phyloP scores from a whole-genome alignment of 2,888 invertebrate genomes.

The Agrotis segetum region DNA sequence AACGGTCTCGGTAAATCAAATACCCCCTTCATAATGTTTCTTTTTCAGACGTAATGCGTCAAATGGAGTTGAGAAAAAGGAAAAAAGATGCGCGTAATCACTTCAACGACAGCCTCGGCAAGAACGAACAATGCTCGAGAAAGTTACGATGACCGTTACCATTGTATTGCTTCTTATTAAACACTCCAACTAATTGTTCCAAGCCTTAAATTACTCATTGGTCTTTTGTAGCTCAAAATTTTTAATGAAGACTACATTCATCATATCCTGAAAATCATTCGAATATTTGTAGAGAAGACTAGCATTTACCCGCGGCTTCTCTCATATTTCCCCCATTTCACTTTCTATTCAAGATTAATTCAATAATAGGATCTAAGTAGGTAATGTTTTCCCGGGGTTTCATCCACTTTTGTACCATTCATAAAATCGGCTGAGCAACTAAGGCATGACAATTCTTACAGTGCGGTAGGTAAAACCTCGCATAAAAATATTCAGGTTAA shows the following conservation, averaged over 20 bases:
- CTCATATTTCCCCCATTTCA: no score
- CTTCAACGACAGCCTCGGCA: constrained; percentile 69
- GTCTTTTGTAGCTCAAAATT: constrained; percentile 8
- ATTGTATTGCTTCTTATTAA: constrained; percentile 57
- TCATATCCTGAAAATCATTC: not conserved
- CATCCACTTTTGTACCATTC: no score
- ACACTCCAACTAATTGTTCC: constrained; percentile 28
- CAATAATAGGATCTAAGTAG: no score
- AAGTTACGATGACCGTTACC: constrained; percentile 72
- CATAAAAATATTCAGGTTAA: constrained; percentile 37
- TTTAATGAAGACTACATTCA: not conserved
- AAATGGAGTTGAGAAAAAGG: constrained; percentile 65
- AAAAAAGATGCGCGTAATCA: constrained; percentile 72
- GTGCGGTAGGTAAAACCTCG: not conserved
- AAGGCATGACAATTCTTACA: no score
- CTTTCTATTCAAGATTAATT: no score
- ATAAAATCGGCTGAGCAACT: no score
- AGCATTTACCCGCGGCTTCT: no score
- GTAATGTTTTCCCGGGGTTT: no score
- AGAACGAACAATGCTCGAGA: constrained; percentile 76
- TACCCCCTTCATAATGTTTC: constrained; percentile 48
- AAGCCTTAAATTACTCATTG: constrained; percentile 23
- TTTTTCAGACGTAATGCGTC: constrained; percentile 59
- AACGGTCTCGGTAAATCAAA: constrained; percentile 50
- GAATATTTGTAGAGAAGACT: not conserved